These are phyloP conservation scores for Spea hammondii DNA, from an alignment of 2,797 vertebrate species.

Conservation along the genomic window DNA sequence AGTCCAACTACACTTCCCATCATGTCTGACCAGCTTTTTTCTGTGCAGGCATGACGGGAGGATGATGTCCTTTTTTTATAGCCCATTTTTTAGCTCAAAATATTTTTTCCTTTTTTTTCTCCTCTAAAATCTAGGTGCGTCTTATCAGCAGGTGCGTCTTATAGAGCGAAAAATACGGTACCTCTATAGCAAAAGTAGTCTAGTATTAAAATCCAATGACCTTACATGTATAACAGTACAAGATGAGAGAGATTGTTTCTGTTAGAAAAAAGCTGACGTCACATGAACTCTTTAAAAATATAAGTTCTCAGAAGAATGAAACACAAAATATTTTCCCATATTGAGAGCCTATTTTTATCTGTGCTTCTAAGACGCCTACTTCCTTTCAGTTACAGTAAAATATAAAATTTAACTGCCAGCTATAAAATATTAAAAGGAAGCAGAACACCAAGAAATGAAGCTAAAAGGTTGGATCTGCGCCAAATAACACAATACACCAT, in stretches of 20 bases:
- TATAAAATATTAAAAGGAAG: slow-evolving; percentile 47
- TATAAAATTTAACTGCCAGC: slow-evolving; percentile 36
- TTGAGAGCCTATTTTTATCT: slow-evolving; percentile 25
- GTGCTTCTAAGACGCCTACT: slow-evolving; percentile 35
- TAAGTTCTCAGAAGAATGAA: slow-evolving; percentile 7
- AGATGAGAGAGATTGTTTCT: not conserved
- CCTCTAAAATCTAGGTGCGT: no score
- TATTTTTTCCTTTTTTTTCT: no score
- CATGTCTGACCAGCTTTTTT: no score
- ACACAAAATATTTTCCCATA: slow-evolving; percentile 33
- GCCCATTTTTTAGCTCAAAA: no score
- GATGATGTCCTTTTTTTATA: no score
- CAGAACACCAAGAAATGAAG: slow-evolving; percentile 39
- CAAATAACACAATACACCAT: slow-evolving; percentile 37
- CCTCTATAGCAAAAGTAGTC: no score
- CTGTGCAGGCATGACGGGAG: no score
- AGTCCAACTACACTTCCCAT: no score
- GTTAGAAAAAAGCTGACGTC: not conserved
- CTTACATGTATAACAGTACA: not conserved
- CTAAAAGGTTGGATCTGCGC: slow-evolving; percentile 15
- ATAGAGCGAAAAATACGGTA: no score
- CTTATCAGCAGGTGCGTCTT: no score
- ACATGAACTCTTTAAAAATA: slow-evolving; percentile 15
- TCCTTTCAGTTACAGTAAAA: slow-evolving; percentile 49
- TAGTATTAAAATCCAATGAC: not conserved